Conservation (phyloP, 2,888 invertebrate species). For the Aradus depressus region DNA sequence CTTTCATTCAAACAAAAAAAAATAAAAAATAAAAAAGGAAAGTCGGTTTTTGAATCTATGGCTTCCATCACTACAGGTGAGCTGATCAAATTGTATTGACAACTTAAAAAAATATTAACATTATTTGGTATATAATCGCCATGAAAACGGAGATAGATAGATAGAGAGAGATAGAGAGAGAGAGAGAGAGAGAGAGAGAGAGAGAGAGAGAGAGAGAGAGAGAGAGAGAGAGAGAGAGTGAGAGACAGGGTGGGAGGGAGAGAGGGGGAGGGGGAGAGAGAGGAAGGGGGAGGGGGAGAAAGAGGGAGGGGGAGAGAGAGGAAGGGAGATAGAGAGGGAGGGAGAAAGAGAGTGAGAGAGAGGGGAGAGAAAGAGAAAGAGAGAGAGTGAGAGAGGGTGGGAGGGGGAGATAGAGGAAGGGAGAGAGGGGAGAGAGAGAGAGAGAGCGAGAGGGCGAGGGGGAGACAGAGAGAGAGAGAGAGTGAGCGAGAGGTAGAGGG, state of each 20-base stretch:
- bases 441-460: conserved; percentile 1
- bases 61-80: too few species aligned
- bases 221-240: neutral
- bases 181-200: neutral
- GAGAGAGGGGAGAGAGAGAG: conserved; percentile 4
- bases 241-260: neutral
- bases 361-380: conserved; percentile 2
- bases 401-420: neutral
- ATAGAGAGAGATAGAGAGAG: neutral
- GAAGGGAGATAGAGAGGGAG: neutral
- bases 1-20: too few species aligned
- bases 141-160: too few species aligned
- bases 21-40: too few species aligned
- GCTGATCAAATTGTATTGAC: too few species aligned
- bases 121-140: too few species aligned
- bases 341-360: neutral
- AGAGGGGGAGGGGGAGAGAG: neutral
- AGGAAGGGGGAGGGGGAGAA: neutral
- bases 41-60: too few species aligned
- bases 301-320: neutral
- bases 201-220: neutral
- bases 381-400: neutral
- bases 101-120: too few species aligned
- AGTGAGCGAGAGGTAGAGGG: neutral
- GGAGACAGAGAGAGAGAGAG: neutral